A percentile compares a stretch with the other conserved stretches of the same genome.
Evolutionary conservation across 2,113 vertebrate genomes (phyloP).

Genomic region (Zosterops japonicus): DNA sequence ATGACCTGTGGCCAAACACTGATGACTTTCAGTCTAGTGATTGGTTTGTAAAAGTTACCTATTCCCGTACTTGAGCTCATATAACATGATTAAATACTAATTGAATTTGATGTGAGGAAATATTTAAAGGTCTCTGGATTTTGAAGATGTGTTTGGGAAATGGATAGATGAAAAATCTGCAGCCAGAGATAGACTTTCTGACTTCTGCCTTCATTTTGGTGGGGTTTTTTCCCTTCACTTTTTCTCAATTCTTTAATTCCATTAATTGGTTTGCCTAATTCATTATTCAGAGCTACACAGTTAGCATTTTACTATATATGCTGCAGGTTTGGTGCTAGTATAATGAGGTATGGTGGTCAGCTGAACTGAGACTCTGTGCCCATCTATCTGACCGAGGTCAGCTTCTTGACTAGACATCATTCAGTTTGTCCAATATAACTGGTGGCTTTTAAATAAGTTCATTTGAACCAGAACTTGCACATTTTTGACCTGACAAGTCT

Average conservation of each 20-base stretch:
- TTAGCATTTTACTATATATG: not conserved
- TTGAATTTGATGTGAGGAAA: conserved; percentile 16
- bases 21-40: not conserved
- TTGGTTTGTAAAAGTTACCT: conserved; percentile 29
- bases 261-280: not conserved
- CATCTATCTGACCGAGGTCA: not conserved
- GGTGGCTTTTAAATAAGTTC: not conserved
- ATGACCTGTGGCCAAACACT: not conserved
- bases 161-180: not conserved
- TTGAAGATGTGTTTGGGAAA: not conserved
- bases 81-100: conserved; percentile 23
- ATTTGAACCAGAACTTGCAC: not conserved
- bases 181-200: rapidly evolving
- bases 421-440: not conserved
- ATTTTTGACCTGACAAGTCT: not conserved
- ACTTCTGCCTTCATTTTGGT: not conserved
- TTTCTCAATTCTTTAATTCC: not conserved
- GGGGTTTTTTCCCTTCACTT: not conserved
- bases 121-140: conserved; percentile 25
- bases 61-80: conserved; percentile 9
- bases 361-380: not conserved
- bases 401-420: not conserved
- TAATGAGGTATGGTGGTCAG: not conserved
- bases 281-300: not conserved
- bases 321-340: not conserved